phyloP scores from a whole-genome alignment of 2,888 invertebrate species.

The Hololepta plana region DNA sequence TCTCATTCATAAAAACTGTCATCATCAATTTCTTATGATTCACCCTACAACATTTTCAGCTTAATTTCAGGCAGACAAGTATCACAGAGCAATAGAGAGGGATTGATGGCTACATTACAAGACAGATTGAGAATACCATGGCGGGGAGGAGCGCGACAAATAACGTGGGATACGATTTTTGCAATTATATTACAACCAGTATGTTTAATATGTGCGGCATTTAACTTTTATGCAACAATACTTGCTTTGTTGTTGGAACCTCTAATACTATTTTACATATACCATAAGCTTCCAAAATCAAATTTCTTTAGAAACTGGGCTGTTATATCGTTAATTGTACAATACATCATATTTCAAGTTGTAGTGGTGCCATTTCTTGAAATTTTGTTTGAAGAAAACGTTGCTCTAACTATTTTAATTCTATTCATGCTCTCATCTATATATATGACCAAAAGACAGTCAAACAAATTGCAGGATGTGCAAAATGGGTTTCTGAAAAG shows the following conservation, averaged over 20 bases:
- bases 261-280: conserved; percentile 16
- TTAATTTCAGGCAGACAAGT: conserved; percentile 23
- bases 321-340: conserved; percentile 41
- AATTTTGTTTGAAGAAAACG: conserved; percentile 47
- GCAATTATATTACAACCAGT: conserved; percentile 31
- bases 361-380: conserved; percentile 52
- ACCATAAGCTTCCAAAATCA: conserved; percentile 23
- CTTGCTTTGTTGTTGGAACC: conserved; percentile 19
- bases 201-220: conserved; percentile 29
- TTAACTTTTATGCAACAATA: conserved; percentile 27
- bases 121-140: conserved; percentile 39
- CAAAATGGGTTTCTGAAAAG: conserved; percentile 31
- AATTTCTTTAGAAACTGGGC: conserved; percentile 65
- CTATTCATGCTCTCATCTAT: conserved; percentile 28
- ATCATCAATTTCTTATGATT: too few relatives aligned
- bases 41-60: too few relatives aligned
- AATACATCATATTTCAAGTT: conserved; percentile 52
- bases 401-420: conserved; percentile 33
- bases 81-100: conserved; percentile 17
- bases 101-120: conserved; percentile 29
- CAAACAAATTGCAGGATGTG: conserved; percentile 17
- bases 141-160: conserved; percentile 36
- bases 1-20: too few relatives aligned
- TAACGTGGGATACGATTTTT: conserved; percentile 30
- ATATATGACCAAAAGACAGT: conserved; percentile 21